Evolutionary conservation across 2,113 vertebrate genomes (phyloP).

Genomic region (Mola mola): DNA sequence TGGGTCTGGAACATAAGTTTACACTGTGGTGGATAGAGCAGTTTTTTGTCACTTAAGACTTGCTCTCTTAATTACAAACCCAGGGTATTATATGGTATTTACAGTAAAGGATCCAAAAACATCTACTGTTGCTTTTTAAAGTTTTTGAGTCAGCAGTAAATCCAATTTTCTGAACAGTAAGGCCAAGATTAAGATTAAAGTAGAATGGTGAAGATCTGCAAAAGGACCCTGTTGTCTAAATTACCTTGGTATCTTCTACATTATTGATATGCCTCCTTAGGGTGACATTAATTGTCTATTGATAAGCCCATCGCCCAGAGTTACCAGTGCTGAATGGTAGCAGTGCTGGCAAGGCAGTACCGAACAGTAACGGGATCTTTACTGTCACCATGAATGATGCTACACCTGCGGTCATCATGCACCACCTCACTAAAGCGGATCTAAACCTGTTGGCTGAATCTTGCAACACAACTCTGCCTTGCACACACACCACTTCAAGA

Average conservation of each 20-base stretch:
- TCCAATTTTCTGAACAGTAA: background rate
- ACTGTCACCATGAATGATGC: conserved; percentile 55
- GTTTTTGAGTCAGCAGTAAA: background rate
- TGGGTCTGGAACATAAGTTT: no score
- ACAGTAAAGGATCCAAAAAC: no score
- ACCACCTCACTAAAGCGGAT: conserved; percentile 9
- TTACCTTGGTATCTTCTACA: conserved; percentile 31
- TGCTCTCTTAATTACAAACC: no score
- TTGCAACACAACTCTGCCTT: background rate
- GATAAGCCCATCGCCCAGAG: conserved; percentile 41
- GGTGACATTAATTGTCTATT: conserved; percentile 57
- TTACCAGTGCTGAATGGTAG: conserved; percentile 28
- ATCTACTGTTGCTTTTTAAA: no score
- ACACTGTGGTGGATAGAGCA: no score
- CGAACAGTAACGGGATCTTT: conserved; percentile 26
- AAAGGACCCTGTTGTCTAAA: conserved; percentile 22
- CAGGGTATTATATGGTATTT: no score
- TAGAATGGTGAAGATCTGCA: conserved; percentile 14
- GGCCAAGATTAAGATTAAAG: conserved; percentile 4
- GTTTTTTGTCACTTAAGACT: no score
- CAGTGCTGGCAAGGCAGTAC: conserved; percentile 64
- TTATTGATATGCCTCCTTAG: conserved; percentile 67
- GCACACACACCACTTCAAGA: background rate
- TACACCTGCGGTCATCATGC: conserved; percentile 32
- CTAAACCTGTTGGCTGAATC: conserved; percentile 10